Percentiles rank a stretch among this genome's conserved stretches.
Evolutionary conservation across 1,140 invertebrate genomes (phyloP).

Genomic region (Agraylea sexmaculata): DNA sequence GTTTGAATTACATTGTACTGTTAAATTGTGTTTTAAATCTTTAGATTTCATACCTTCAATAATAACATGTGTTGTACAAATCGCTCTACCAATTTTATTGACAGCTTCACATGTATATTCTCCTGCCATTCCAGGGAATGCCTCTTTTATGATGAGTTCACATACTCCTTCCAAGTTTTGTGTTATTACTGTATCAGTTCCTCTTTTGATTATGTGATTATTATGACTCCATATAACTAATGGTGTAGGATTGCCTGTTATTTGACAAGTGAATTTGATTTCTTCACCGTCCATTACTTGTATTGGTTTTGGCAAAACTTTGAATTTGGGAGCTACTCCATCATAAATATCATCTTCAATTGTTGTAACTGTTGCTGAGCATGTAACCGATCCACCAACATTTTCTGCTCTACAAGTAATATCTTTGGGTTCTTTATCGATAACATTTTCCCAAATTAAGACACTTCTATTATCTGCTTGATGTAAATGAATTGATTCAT

Average conservation of each 20-base stretch:
- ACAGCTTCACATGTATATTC: conserved; percentile 72
- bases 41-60: conserved; percentile 60
- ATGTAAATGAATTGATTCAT: conserved; percentile 55
- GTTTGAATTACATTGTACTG: neutral
- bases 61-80: conserved; percentile 64
- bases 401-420: conserved; percentile 86
- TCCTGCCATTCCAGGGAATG: conserved; percentile 88
- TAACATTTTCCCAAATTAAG: conserved; percentile 65
- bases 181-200: conserved; percentile 63
- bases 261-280: conserved; percentile 63
- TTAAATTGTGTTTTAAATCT: too few species aligned
- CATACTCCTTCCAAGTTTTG: conserved; percentile 70
- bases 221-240: conserved; percentile 75
- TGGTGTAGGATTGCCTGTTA: conserved; percentile 70
- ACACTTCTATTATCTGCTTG: conserved; percentile 69
- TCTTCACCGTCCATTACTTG: conserved; percentile 90
- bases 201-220: conserved; percentile 55
- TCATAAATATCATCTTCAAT: conserved; percentile 48
- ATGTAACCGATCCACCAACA: conserved; percentile 71
- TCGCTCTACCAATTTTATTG: conserved; percentile 75
- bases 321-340: conserved; percentile 62
- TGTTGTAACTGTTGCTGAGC: conserved; percentile 64
- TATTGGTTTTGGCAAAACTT: conserved; percentile 54
- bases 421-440: conserved; percentile 57
- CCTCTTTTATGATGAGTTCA: conserved; percentile 77